Conservation (phyloP, 2,113 vertebrate species). For the Pseudopipra pipra region DNA sequence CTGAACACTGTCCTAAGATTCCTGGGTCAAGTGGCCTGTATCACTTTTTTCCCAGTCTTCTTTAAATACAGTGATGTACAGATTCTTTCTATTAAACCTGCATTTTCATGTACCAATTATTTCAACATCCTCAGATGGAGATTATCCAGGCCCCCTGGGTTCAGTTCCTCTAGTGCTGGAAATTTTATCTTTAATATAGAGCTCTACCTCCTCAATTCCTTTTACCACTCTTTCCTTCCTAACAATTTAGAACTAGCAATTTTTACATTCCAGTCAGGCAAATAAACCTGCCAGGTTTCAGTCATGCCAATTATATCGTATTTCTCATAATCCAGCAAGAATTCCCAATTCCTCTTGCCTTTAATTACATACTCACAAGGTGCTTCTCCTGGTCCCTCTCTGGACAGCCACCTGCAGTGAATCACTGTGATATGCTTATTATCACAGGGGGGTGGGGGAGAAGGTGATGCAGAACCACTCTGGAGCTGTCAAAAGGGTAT, state of each 20-base stretch:
- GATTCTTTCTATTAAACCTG: not conserved
- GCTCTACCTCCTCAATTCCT: constrained; percentile 4
- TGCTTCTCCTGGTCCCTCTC: not conserved
- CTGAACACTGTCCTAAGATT: not conserved
- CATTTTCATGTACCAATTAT: constrained; percentile 48
- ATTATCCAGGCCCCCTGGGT: not conserved
- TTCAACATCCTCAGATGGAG: constrained; percentile 1
- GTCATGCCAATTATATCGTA: constrained; percentile 45
- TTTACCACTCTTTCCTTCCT: constrained; percentile 13
- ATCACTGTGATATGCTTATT: not conserved
- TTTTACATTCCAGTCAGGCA: constrained; percentile 46
- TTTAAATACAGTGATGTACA: not conserved
- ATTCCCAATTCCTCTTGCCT: constrained; percentile 28
- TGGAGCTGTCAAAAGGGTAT: not conserved
- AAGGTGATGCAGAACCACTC: not conserved
- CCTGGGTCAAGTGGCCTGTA: not conserved
- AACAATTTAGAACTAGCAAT: constrained; percentile 1
- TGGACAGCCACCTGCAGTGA: not conserved
- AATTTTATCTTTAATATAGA: constrained; percentile 27
- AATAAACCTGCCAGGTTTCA: constrained; percentile 36
- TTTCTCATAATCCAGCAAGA: constrained; percentile 43
- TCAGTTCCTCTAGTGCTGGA: not conserved
- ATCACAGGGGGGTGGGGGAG: not conserved
- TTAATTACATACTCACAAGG: constrained; percentile 28
- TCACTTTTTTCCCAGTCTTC: not conserved